Percentiles rank a stretch among this genome's conserved stretches.
phyloP scores from a whole-genome alignment of 2,888 invertebrate species.

The Himalopsyche kuldschensis region DNA sequence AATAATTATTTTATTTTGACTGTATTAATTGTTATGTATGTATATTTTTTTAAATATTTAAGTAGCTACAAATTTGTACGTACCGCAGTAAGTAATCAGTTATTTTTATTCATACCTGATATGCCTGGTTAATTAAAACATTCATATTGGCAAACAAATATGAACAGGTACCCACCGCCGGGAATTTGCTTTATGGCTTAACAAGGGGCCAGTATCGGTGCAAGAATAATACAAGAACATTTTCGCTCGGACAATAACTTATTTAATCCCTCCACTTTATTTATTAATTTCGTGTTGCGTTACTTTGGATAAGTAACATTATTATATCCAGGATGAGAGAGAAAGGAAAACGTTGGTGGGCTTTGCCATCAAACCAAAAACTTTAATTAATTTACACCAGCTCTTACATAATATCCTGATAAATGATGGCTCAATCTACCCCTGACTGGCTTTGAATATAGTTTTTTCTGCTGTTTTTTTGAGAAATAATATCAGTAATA shows the following conservation, averaged over 20 bases:
- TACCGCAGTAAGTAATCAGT: neutral
- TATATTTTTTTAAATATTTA: too few relatives aligned
- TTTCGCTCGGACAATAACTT: neutral
- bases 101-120: neutral
- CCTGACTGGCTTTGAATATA: too few relatives aligned
- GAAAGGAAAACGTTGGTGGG: neutral
- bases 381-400: neutral
- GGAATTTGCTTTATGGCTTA: constrained; percentile 4
- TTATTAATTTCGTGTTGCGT: constrained; percentile 30
- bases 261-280: constrained; percentile 15
- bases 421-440: too few relatives aligned
- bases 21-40: too few relatives aligned
- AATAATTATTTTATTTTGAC: too few relatives aligned
- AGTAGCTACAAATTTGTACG: too few relatives aligned
- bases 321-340: neutral
- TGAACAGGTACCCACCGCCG: constrained; percentile 25
- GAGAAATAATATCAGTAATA: too few relatives aligned
- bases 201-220: constrained; percentile 4
- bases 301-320: constrained; percentile 7
- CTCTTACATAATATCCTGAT: too few relatives aligned
- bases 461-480: too few relatives aligned
- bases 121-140: constrained; percentile 25
- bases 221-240: constrained; percentile 5
- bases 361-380: neutral
- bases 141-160: constrained; percentile 27